phyloP scores from a whole-genome alignment of 1,140 invertebrate genomes.

The Ostrea denselamellosa region DNA sequence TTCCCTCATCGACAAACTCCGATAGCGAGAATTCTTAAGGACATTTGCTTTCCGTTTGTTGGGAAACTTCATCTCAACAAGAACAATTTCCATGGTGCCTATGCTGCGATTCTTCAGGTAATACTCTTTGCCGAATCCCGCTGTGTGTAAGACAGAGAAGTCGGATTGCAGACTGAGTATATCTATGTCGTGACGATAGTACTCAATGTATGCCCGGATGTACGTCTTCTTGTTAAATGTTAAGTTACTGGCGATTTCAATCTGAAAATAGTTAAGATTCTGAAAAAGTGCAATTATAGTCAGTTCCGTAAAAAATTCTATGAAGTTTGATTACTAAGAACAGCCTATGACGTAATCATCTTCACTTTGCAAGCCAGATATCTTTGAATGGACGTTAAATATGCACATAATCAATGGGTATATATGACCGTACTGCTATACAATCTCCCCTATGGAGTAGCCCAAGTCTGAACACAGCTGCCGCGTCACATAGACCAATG shows the following conservation, averaged over 20 bases:
- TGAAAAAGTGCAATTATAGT: too few species aligned
- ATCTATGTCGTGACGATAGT: slow-evolving; percentile 61
- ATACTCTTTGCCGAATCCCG: slow-evolving; percentile 51
- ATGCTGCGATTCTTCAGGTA: slow-evolving; percentile 63
- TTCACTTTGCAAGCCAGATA: not conserved
- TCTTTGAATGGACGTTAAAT: not conserved
- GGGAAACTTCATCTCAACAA: slow-evolving; percentile 64
- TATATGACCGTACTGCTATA: slow-evolving; percentile 60
- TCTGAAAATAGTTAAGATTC: slow-evolving; percentile 47
- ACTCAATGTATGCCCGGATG: slow-evolving; percentile 61
- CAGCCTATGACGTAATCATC: too few species aligned
- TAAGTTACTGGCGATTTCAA: slow-evolving; percentile 64
- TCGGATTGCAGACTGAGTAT: slow-evolving; percentile 48
- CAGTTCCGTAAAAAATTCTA: too few species aligned
- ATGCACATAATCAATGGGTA: too few species aligned
- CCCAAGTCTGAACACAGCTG: slow-evolving; percentile 62
- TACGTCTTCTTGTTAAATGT: slow-evolving; percentile 62
- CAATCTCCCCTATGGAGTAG: slow-evolving; percentile 66
- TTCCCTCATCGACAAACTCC: slow-evolving; percentile 51
- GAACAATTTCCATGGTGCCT: slow-evolving; percentile 63
- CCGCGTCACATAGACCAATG: slow-evolving; percentile 63
- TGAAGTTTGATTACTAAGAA: too few species aligned
- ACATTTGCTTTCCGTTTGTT: slow-evolving; percentile 23
- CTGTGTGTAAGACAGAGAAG: slow-evolving; percentile 23
- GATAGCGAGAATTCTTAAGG: slow-evolving; percentile 48